Evolutionary conservation across 30 jellyfish, hydroid and myxozoan genomes (phyloP).

Genomic region (Turritopsis rubra): DNA sequence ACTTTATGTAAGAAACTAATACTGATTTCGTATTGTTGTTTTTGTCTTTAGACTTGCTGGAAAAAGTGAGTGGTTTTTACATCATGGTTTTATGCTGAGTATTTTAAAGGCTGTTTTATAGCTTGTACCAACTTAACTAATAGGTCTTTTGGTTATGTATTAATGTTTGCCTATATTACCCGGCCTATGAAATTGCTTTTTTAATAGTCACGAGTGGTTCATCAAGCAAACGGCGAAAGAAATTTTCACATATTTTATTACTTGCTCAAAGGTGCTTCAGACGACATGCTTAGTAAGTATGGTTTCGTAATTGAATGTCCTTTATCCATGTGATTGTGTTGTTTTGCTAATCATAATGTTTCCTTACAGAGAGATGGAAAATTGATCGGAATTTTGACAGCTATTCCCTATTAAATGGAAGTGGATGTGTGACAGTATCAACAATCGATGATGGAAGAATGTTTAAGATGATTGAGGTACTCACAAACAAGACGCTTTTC

Average conservation of each 20-base stretch:
- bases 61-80: constrained; percentile 59
- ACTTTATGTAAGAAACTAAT: too few species aligned
- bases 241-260: constrained; percentile 84
- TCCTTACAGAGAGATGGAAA: constrained; percentile 34
- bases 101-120: too few species aligned
- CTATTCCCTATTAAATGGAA: constrained; percentile 51
- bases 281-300: constrained; percentile 53
- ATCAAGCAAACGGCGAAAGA: constrained; percentile 84
- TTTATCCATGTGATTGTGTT: neutral
- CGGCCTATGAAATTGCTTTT: neutral
- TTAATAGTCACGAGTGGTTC: constrained; percentile 86
- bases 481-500: too few species aligned
- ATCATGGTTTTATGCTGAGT: too few species aligned
- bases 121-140: too few species aligned
- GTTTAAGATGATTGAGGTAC: constrained; percentile 65
- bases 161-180: neutral
- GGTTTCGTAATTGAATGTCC: neutral
- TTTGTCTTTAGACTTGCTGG: constrained; percentile 78
- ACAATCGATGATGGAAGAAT: constrained; percentile 68
- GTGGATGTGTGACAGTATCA: constrained; percentile 75
- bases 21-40: too few species aligned
- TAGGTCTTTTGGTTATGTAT: too few species aligned
- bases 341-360: neutral
- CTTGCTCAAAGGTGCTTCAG: constrained; percentile 71
- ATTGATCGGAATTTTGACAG: constrained; percentile 50